These are phyloP conservation scores for Aspidapion aeneum DNA, from an alignment of 2,888 invertebrate genomes.

Conservation along the genomic window DNA sequence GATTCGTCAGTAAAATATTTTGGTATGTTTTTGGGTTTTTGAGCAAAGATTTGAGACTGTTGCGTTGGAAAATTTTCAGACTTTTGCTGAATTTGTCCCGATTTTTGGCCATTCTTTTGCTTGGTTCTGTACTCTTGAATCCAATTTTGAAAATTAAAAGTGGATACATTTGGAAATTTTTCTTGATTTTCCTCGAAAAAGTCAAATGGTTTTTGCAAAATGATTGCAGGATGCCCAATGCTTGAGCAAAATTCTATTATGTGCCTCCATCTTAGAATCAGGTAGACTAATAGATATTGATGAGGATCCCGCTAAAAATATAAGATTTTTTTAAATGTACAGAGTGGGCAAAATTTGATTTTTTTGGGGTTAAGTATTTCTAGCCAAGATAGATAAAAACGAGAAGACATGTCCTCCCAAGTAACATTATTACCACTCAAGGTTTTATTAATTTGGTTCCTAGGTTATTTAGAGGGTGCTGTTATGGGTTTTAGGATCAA, in stretches of 20 bases:
- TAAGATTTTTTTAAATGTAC: background rate
- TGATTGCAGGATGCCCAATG: constrained; percentile 14
- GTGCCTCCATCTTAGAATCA: constrained; percentile 26
- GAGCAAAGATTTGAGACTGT: too few species aligned
- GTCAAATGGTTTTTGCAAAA: background rate
- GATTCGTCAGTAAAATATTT: background rate
- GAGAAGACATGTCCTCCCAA: too few species aligned
- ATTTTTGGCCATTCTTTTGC: too few species aligned
- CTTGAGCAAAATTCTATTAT: constrained; percentile 20
- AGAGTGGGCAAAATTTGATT: background rate
- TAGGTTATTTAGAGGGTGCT: too few species aligned
- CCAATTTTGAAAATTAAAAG: constrained; percentile 1
- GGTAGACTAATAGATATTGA: constrained; percentile 25
- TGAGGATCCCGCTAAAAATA: constrained; percentile 23
- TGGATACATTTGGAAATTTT: constrained; percentile 6
- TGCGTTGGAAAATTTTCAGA: too few species aligned
- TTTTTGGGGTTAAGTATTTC: too few species aligned
- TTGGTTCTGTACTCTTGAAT: too few species aligned
- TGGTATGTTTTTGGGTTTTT: background rate
- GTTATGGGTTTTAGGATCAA: too few species aligned
- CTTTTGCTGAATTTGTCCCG: too few species aligned
- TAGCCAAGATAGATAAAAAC: too few species aligned
- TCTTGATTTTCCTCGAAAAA: background rate
- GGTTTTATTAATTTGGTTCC: too few species aligned
- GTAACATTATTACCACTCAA: too few species aligned